A percentile compares a stretch with the other conserved stretches of the same genome.
Evolutionary conservation across 2,113 vertebrate genomes (phyloP).

Genomic region (Sander lucioperca): DNA sequence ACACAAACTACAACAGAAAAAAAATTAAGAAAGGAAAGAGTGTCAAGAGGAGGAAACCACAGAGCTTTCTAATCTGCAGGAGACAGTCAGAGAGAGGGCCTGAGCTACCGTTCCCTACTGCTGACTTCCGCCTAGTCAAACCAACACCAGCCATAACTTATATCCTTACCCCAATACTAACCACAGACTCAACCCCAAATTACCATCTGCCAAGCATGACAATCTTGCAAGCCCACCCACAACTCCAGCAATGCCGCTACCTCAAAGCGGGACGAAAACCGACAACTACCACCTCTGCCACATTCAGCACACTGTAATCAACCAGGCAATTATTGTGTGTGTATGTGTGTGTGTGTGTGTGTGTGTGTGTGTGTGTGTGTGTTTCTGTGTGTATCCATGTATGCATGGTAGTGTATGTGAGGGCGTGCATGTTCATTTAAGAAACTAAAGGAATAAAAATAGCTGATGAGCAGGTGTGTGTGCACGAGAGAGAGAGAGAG

Average conservation of each 20-base stretch:
- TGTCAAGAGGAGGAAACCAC: slow-evolving; percentile 49
- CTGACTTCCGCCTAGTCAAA: slow-evolving; percentile 63
- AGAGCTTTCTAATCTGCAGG: slow-evolving; percentile 47
- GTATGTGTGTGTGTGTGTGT: not conserved
- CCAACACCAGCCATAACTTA: slow-evolving; percentile 72
- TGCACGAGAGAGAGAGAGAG: slow-evolving; percentile 38
- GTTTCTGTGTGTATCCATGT: not conserved
- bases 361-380: slow-evolving; percentile 37
- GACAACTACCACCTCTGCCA: slow-evolving; percentile 76
- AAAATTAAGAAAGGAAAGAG: slow-evolving; percentile 29
- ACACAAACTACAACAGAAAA: slow-evolving; percentile 39
- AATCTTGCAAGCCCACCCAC: slow-evolving; percentile 80
- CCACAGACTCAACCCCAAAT: slow-evolving; percentile 80
- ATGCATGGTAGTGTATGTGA: not conserved
- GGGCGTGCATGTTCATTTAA: slow-evolving; percentile 29
- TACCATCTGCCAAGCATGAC: slow-evolving; percentile 75
- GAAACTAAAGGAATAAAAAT: slow-evolving; percentile 37
- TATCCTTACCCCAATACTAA: slow-evolving; percentile 76
- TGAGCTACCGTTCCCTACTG: slow-evolving; percentile 44
- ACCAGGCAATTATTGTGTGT: slow-evolving; percentile 57
- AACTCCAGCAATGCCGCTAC: slow-evolving; percentile 64
- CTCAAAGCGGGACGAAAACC: slow-evolving; percentile 72
- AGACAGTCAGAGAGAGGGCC: slow-evolving; percentile 37
- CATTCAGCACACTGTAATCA: slow-evolving; percentile 77
- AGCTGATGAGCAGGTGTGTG: slow-evolving; percentile 57